Evolutionary conservation across 2,113 vertebrate species (phyloP), one percentile per base, ranked within the genome.

Genomic region (Polyodon spathula): DNA sequence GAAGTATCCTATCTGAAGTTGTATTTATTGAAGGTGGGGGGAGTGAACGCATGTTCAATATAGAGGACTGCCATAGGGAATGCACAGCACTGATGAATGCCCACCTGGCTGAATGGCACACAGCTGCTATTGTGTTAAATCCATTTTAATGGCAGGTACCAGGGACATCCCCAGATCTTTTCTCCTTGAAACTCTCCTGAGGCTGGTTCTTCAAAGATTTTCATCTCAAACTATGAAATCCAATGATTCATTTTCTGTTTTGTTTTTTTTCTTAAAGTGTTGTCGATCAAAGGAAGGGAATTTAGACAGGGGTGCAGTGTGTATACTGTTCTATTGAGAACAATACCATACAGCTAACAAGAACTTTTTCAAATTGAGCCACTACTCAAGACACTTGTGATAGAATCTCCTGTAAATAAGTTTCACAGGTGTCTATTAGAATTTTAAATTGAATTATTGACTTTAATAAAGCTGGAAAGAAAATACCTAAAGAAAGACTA

Each of bases 61-160:
- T 50, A 12, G 46, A 50, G 5, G 11, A 12, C 15, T 15, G 53
- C 53, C 53, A 10, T 16, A 8, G 16, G 16, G 51, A 42, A 12
- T 14, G 9, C 12, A 40, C 17, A 61, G 66, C 70, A 73, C 76
- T 81, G 74, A 77, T 75, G 76, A 38, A 41, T 16, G 27, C 41
- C 11, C 61, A n/a, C 9, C 52, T 38, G 51, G 60, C 50, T 43
- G 16, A 12, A 17, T 6, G 78, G 72, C 46, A 54, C 73, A 74
- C 80, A 79, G 81, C 78, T 84, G 81, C 68, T 73, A 65, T 65
- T 70, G 51, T 40, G 48, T 62, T 61, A 52, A 46, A 67, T 62
- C 46, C 51, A 44, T 66, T 67, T 65, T 76, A 80, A 78, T 81
- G 74, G 62, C 48, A 64, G 57, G 37, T 68, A 59, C 56, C 61